Base-by-base conservation (phyloP, 1,140 invertebrate genomes). In the Zophobas atratus region DNA sequence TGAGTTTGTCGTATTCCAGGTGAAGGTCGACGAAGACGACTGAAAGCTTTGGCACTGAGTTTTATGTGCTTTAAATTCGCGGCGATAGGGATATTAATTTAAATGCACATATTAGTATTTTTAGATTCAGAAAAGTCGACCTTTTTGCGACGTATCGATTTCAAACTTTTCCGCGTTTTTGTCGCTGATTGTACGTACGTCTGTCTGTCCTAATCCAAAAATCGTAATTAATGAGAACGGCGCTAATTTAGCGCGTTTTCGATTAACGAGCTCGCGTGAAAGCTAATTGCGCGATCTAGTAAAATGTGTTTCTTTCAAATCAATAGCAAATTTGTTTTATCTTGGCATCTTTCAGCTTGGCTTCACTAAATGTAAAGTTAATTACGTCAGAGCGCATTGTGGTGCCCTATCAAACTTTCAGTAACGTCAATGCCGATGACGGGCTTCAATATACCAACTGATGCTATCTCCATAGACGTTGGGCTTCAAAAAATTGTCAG, bases 291-390 rank as follows among this genome's bases (percentile, higher is more conserved):
- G 20, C n/a, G 49, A n/a, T 51, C 20, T 51, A 5, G 20, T 4
- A 4, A 51, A 51, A 4, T 20, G 2, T 20, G 6, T 35, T 73
- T 73, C 33, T 35, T 56, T 73, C 56, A 32, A 73, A 56, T 73
- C 71, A 73, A 73, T 72, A 72, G 57, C 33, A 38, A 39, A 63
- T 73, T 73, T 36, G 71, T 46, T 73, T 55, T 73, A 73, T 73
- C 71, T 36, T 1, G 41, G 20, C 35, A 73, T 55, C 71, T 73
- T 55, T 73, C 39, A 33, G 34, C 35, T 38, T 73, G 60, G 60
- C 60, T 73, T 73, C 49, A 73, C 49, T 73, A 73, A 73, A 73
- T 55, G 56, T 53, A 73, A 73, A 73, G 71, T 56, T 73, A 73
- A 73, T 73, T 73, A 73, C 49, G 71, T 73, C 71, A 73, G 49